Percentiles rank a stretch among this genome's conserved stretches.
Conservation (phyloP, 2,888 invertebrate species). For the Phaonia tiefii region DNA sequence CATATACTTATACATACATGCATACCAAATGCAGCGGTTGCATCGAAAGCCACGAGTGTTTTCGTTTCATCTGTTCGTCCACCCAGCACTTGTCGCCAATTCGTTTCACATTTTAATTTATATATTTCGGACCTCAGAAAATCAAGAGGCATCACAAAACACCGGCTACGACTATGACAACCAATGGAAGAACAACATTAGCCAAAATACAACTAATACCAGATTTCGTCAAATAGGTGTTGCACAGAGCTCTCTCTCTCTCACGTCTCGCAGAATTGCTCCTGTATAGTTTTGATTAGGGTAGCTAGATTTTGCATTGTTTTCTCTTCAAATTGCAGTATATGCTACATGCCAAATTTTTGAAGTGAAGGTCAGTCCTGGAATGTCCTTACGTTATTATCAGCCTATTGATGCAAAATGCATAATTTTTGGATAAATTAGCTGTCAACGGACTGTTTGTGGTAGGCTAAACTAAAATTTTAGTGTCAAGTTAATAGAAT, state of each 20-base stretch:
- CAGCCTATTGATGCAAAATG: too few species aligned
- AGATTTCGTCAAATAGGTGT: slow-evolving; percentile 48
- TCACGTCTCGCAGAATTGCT: not conserved
- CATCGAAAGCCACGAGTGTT: too few species aligned
- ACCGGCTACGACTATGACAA: not conserved
- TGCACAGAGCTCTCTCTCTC: slow-evolving; percentile 21
- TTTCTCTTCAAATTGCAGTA: too few species aligned
- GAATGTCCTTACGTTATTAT: too few species aligned
- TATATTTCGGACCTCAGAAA: slow-evolving; percentile 28
- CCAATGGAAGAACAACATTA: slow-evolving; percentile 7
- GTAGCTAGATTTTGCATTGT: too few species aligned
- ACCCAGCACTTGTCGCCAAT: slow-evolving; percentile 33
- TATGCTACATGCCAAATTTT: too few species aligned
- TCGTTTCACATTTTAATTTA: slow-evolving; percentile 44
- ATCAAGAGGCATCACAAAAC: slow-evolving; percentile 17
- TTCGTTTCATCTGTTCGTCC: not conserved
- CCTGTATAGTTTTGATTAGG: too few species aligned
- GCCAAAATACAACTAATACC: slow-evolving; percentile 43
- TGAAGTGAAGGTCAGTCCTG: too few species aligned
- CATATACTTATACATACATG: not conserved
- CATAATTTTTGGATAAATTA: too few species aligned
- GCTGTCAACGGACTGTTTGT: too few species aligned
- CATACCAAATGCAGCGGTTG: not conserved
- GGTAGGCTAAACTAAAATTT: too few species aligned
- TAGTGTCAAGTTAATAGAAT: too few species aligned